These are phyloP conservation scores for Danio rerio DNA, from an alignment of 2,113 vertebrate genomes.

Conservation along the genomic window DNA sequence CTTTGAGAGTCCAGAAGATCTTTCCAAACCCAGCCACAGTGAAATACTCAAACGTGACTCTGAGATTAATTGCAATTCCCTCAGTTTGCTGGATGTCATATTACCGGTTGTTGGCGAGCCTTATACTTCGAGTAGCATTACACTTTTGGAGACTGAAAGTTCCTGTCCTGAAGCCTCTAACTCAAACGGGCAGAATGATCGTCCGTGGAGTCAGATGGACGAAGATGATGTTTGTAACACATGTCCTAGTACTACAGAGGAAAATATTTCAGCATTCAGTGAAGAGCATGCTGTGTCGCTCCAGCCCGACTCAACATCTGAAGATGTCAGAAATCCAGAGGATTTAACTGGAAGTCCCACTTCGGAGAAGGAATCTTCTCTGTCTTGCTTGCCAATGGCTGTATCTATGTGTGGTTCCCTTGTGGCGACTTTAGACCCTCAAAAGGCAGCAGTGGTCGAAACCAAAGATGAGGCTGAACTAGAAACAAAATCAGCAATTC, in stretches of 20 bases:
- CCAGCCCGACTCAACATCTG: conserved; percentile 13
- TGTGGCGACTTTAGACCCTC: conserved; percentile 61
- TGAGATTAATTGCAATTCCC: conserved; percentile 54
- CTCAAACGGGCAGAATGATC: conserved; percentile 32
- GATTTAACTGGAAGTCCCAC: conserved; percentile 44
- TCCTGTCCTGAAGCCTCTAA: conserved; percentile 39
- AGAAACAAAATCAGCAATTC: conserved; percentile 49
- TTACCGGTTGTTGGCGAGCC: conserved; percentile 69
- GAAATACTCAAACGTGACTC: conserved; percentile 28
- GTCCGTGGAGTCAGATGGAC: conserved; percentile 15
- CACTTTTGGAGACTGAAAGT: conserved; percentile 49
- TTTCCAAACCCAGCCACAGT: neutral
- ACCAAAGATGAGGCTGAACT: conserved; percentile 57
- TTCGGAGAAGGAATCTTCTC: conserved; percentile 61
- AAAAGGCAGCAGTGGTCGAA: conserved; percentile 56
- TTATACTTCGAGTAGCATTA: conserved; percentile 1
- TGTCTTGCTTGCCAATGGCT: conserved; percentile 80
- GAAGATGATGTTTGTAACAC: neutral
- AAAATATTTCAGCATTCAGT: neutral
- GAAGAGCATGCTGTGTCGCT: conserved; percentile 25
- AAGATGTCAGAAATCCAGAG: conserved; percentile 38
- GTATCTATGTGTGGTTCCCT: conserved; percentile 79
- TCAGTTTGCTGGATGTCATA: conserved; percentile 70
- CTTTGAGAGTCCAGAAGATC: conserved; percentile 68
- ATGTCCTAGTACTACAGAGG: neutral